phyloP scores from a whole-genome alignment of 2,797 vertebrate species.

The Karalla daura region DNA sequence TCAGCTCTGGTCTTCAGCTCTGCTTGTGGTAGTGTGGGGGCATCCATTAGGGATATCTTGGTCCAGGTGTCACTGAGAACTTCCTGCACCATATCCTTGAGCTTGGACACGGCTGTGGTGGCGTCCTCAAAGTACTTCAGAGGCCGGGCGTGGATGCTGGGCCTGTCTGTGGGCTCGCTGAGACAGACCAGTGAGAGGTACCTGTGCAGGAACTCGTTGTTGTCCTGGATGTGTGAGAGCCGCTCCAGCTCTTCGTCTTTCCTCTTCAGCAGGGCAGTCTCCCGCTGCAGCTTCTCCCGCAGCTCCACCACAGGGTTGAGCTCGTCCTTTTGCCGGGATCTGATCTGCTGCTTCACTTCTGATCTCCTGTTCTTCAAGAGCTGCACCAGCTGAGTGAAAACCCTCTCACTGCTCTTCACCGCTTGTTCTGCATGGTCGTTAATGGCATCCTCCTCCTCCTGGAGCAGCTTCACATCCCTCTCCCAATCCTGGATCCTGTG shows the following conservation, averaged over 20 bases:
- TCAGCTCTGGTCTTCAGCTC: conserved; percentile 16
- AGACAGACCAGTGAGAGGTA: conserved; percentile 1
- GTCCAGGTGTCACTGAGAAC: neutral
- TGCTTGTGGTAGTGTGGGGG: neutral
- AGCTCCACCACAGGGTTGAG: neutral
- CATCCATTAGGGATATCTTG: conserved; percentile 4
- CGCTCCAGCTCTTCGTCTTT: conserved; percentile 22
- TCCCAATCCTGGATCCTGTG: conserved; percentile 9
- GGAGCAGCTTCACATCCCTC: conserved; percentile 8
- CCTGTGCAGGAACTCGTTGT: conserved; percentile 11
- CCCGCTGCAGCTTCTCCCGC: conserved; percentile 14
- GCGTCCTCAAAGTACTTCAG: conserved; percentile 4
- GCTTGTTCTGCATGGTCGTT: conserved; percentile 16
- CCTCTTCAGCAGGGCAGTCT: conserved; percentile 18
- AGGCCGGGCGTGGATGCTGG: neutral
- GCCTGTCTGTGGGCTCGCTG: neutral
- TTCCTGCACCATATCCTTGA: conserved; percentile 22
- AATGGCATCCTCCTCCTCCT: conserved; percentile 2
- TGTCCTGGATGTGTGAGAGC: conserved; percentile 23
- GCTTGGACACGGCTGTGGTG: no score
- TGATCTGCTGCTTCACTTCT: conserved; percentile 30
- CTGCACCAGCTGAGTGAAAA: conserved; percentile 12
- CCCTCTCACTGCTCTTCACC: neutral
- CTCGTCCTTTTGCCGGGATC: conserved; percentile 11
- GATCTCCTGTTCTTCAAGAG: conserved; percentile 2